Base-by-base conservation (phyloP, 1,140 invertebrate genomes). In the Drosophila ananassae region DNA sequence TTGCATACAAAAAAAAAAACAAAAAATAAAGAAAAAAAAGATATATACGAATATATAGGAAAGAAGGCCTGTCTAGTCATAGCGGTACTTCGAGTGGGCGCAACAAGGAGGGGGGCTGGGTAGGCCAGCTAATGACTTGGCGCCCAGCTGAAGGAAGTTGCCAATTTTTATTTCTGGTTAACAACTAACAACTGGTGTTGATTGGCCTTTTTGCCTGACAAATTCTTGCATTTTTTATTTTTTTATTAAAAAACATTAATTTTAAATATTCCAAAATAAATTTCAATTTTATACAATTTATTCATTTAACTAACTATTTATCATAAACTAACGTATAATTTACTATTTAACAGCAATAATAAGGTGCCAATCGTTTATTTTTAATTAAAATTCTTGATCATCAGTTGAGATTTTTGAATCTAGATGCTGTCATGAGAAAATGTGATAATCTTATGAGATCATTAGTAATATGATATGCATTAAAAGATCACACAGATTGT, bases 41-140 rank as follows among this genome's bases (percentile, higher is more conserved):
- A 62, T 37, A 61, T 54, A 46, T 28, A 56, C 13, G 60, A 50
- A 61, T 37, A 55, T 80, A 63, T 59, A 53, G 41, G 46, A 25
- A 61, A 50, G 51, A 76, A 57, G 72, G 71, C 60, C 72, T 74
- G 80, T 66, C 81, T 84, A 78, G 81, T 66, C 81, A 87, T 85
- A 85, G 83, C 82, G 78, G 82, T 85, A 82, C 75, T 87, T 67
- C 66, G 66, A 77, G 80, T 84, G 81, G 80, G 75, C 79, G 59
- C 59, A 24, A n/a, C 32, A 22, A 13, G 50, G 44, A 39, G 64
- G 34, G 9, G 10, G 10, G 12, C n/a, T 6, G 13, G 17, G 41
- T 44, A 7, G 59, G 75, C 64, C 76, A 76, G 77, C 82, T 85
- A 85, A 85, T 85, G 82, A 85, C 82, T 87, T 84, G 79, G 79